A percentile compares a stretch with the other conserved stretches of the same genome.
Evolutionary conservation across 2,113 vertebrate genomes (phyloP).

Genomic region (Dermatemys mawii): DNA sequence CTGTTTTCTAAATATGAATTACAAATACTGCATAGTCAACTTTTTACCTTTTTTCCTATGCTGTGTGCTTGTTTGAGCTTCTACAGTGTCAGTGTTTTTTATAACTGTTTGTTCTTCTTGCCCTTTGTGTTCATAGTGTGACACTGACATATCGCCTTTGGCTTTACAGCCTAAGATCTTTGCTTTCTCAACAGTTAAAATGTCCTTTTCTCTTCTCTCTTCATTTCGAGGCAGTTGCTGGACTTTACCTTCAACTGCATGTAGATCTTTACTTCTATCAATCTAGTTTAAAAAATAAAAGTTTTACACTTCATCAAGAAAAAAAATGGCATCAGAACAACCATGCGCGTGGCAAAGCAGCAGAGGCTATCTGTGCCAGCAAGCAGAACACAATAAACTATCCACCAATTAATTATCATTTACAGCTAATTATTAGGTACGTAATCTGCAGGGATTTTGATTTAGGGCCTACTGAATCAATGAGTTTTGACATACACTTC

Average conservation of each 20-base stretch:
- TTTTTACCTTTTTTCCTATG: conserved; percentile 29
- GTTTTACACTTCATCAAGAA: background rate
- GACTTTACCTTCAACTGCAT: background rate
- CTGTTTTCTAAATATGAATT: background rate
- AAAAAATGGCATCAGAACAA: background rate
- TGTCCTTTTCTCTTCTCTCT: background rate
- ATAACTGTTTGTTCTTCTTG: background rate
- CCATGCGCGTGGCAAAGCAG: background rate
- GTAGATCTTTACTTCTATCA: background rate
- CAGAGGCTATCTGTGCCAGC: background rate
- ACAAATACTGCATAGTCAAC: background rate
- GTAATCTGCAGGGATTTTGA: background rate
- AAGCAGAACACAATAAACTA: background rate
- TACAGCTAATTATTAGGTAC: background rate
- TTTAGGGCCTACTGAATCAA: background rate
- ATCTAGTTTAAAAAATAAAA: conserved; percentile 6
- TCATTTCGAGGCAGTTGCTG: conserved; percentile 2
- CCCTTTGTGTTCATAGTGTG: background rate
- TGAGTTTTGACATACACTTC: background rate
- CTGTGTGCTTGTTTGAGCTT: background rate
- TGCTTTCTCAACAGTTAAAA: background rate
- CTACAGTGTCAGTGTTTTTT: background rate
- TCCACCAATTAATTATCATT: background rate
- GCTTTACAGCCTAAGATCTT: background rate
- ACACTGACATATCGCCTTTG: background rate